Evolutionary conservation across 2,113 vertebrate genomes (phyloP).

Genomic region (Paradoxurus hermaphroditus): DNA sequence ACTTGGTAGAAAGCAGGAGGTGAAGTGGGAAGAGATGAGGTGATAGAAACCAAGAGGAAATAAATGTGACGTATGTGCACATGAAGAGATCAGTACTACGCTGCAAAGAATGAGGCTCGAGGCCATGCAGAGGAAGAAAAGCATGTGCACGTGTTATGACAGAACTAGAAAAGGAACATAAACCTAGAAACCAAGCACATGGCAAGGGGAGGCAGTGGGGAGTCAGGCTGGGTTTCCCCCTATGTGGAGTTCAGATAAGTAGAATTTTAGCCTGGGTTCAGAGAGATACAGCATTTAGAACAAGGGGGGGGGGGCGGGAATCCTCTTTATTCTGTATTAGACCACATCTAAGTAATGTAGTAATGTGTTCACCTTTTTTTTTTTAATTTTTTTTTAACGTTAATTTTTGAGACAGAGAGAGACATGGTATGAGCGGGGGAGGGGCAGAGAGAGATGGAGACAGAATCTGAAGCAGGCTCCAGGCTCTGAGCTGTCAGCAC

Average conservation of each 20-base stretch:
- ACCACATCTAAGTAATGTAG: neutral
- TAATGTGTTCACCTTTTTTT: neutral
- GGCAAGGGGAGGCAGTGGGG: neutral
- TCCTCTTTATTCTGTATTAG: neutral
- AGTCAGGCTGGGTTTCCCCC: neutral
- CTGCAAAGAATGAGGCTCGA: neutral
- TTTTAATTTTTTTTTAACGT: too few relatives aligned
- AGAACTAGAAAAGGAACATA: slow-evolving; percentile 32
- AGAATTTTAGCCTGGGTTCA: slow-evolving; percentile 14
- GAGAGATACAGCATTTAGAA: slow-evolving; percentile 37
- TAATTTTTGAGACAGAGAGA: too few relatives aligned
- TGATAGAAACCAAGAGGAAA: slow-evolving; percentile 32
- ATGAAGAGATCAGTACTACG: neutral
- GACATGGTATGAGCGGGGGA: too few relatives aligned
- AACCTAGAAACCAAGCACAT: slow-evolving; percentile 26
- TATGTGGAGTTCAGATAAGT: neutral
- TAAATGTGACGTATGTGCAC: slow-evolving; percentile 36
- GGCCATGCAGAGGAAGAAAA: slow-evolving; percentile 32
- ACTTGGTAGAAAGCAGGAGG: slow-evolving; percentile 54
- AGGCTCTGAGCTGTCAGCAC: too few relatives aligned
- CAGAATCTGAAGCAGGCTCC: too few relatives aligned
- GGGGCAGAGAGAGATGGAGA: too few relatives aligned
- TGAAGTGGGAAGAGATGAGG: slow-evolving; percentile 39
- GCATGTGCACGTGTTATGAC: neutral
- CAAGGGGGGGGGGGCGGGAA: neutral